phyloP scores from a whole-genome alignment of 2,888 invertebrate genomes.

The Diachrysia chrysitis region DNA sequence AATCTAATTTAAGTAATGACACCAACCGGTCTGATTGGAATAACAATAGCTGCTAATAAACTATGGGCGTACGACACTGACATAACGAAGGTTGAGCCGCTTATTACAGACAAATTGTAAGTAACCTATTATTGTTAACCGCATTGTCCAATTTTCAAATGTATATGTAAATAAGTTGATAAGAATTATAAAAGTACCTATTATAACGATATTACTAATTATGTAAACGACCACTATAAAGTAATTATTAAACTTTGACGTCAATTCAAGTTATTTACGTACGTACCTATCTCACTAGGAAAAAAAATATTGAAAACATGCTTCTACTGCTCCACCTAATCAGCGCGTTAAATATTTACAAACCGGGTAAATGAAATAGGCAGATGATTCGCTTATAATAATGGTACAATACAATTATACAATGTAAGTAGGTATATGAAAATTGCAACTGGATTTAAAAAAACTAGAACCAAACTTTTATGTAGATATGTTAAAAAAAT shows the following conservation, averaged over 20 bases:
- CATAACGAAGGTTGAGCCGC: conserved; percentile 10
- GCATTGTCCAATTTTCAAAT: conserved; percentile 12
- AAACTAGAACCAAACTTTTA: no score
- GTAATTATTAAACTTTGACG: conserved; percentile 49
- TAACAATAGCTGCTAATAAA: conserved; percentile 33
- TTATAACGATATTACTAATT: conserved; percentile 20
- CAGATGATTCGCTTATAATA: not conserved
- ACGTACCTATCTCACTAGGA: conserved; percentile 15
- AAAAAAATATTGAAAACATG: conserved; percentile 23
- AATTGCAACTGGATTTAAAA: no score
- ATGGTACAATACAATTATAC: no score
- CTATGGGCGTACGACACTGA: conserved; percentile 10
- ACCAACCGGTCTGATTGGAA: conserved; percentile 30
- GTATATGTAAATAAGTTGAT: conserved; percentile 10
- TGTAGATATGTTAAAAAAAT: no score
- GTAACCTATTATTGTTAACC: conserved; percentile 15
- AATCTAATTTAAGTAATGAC: conserved; percentile 43
- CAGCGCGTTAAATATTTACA: conserved; percentile 22
- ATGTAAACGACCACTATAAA: conserved; percentile 28
- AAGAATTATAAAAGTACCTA: not conserved
- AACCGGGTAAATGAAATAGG: conserved; percentile 27
- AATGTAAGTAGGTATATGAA: no score
- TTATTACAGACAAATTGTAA: not conserved
- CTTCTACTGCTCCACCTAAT: conserved; percentile 34
- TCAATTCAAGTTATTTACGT: conserved; percentile 36